Evolutionary conservation across 2,113 vertebrate species (phyloP), one percentile per base, ranked within the genome.

Genomic region (Natator depressus): DNA sequence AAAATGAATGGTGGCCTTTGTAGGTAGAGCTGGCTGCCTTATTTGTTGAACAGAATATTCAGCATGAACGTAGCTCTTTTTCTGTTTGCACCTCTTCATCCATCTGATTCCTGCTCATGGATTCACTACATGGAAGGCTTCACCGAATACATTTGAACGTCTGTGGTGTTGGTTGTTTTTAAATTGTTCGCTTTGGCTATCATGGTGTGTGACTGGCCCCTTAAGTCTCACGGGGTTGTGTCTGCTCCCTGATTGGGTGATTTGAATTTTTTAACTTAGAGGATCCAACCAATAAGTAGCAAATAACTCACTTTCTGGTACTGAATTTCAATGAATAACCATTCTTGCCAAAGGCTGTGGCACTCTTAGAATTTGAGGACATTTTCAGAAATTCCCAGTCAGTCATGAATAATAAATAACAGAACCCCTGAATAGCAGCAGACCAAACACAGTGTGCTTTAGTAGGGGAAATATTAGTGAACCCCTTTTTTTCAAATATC

Each of bases 11-110:
- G 62, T 14, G 7, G 35, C 62, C 35, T 65, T 65, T 65, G 31
- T 65, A 65, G 31, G 31, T 35, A 75, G n/a, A 76, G 22, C 94
- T 50, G 53, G 62, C 89, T 80, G 85, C 93, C 90, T 94, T 92
- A 53, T 93, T 95, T 95, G 85, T 93, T 94, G 91, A 96, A 86
- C 93, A 82, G 11, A 85, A 87, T 72, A 91, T 92, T 84, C 97
- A 94, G 91, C 93, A 95, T 90, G 53, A 78, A 78, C 20, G 46
- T 93, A 89, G 96, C 87, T 94, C 91, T 80, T 94, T 87, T 59
- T 25, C 80, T 87, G 6, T 0, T 91, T 95, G 93, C 93, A 91
- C 94, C 6, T 91, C 97, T 93, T 93, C 84, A 42, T 42, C 62
- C 86, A 31, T 94, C 91, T 94, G 94, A 91, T 46, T 95, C 87